Conservation (phyloP, 2,797 vertebrate genomes). For the Leptatherina wallacei region DNA sequence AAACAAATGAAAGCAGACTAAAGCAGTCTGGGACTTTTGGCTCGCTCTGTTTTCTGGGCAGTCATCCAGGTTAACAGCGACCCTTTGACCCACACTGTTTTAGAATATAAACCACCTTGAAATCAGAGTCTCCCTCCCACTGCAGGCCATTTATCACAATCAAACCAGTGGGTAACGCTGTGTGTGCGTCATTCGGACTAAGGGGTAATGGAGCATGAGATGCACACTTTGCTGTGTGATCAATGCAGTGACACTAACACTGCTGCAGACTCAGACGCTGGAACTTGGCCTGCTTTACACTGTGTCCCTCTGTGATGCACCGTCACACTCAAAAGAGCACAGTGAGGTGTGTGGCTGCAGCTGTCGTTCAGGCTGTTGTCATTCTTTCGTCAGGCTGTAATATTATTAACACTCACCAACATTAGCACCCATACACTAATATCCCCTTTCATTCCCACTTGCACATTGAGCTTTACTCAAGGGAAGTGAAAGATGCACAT, state of each 20-base stretch:
- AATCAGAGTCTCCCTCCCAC: conserved; percentile 71
- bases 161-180: conserved; percentile 65
- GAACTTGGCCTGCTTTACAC: conserved; percentile 44
- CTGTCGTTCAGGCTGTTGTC: conserved; percentile 8
- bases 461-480: conserved; percentile 3
- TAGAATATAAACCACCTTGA: conserved; percentile 85
- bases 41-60: conserved; percentile 72
- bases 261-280: conserved; percentile 60
- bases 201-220: conserved; percentile 81
- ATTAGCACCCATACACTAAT: not conserved
- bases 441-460: not conserved
- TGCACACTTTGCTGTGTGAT: conserved; percentile 76
- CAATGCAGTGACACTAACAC: conserved; percentile 61
- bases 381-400: conserved; percentile 12
- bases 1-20: conserved; percentile 33
- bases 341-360: conserved; percentile 4
- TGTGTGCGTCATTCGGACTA: conserved; percentile 63
- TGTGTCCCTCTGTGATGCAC: conserved; percentile 26
- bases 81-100: conserved; percentile 72
- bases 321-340: conserved; percentile 15
- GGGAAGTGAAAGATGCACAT: conserved; percentile 6
- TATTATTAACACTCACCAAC: conserved; percentile 13
- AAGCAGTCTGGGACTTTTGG: conserved; percentile 51
- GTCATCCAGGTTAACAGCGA: conserved; percentile 70
- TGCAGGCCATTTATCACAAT: conserved; percentile 82